Percentiles rank a stretch among this genome's conserved stretches.
Conservation (phyloP, 2,797 vertebrate genomes). For the Lemur catta region DNA sequence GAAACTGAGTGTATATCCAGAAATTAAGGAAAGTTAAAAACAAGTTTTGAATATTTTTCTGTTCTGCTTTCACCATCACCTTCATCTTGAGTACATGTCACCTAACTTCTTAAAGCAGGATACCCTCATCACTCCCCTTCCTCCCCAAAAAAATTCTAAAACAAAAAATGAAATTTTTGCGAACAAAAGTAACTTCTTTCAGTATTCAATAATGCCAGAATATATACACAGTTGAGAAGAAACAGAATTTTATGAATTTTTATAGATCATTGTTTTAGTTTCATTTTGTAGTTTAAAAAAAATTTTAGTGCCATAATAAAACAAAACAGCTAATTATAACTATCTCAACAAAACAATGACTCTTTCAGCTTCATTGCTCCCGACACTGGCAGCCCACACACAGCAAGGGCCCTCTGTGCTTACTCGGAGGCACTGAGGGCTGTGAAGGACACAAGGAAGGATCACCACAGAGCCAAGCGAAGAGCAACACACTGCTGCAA, state of each 20-base stretch:
- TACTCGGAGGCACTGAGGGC: background rate
- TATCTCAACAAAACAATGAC: constrained; percentile 70
- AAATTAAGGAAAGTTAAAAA: background rate
- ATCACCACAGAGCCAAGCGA: constrained; percentile 26
- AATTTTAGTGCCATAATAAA: background rate
- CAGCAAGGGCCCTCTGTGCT: constrained; percentile 12
- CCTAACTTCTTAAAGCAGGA: background rate
- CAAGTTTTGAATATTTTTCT: rapidly evolving
- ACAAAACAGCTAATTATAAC: constrained; percentile 29
- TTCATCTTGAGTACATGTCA: too few species aligned
- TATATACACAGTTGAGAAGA: background rate
- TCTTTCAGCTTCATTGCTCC: constrained; percentile 70
- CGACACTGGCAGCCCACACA: background rate
- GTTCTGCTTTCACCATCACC: background rate
- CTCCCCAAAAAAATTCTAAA: background rate
- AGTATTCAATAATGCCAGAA: background rate
- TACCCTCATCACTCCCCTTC: background rate
- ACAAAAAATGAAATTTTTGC: background rate
- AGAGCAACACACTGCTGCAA: background rate
- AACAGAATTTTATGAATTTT: background rate
- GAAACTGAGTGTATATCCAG: background rate
- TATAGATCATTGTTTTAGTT: background rate
- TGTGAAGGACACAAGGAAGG: background rate
- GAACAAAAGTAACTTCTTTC: background rate
- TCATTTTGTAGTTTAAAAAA: background rate